phyloP scores from a whole-genome alignment of 1,140 invertebrate species.

The Diplogasteroides magnus region DNA sequence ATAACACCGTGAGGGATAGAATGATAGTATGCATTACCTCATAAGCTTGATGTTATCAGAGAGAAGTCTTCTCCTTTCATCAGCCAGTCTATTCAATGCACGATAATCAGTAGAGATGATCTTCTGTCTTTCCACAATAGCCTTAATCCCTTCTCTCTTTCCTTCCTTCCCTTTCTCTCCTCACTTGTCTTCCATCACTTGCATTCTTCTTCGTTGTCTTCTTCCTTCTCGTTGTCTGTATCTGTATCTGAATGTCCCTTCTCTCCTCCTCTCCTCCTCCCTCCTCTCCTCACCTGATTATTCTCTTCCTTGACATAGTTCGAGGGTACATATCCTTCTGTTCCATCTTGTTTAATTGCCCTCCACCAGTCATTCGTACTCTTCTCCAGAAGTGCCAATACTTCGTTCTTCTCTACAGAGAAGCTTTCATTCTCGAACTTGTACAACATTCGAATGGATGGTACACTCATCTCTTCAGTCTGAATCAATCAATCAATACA shows the following conservation, averaged over 20 bases:
- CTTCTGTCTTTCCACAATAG: background rate
- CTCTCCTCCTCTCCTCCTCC: slow-evolving; percentile 75
- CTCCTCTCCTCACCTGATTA: slow-evolving; percentile 75
- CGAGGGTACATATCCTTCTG: slow-evolving; percentile 90
- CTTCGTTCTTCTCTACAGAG: slow-evolving; percentile 30
- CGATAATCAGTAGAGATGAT: slow-evolving; percentile 72
- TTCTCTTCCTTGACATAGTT: slow-evolving; percentile 72
- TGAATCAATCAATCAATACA: background rate
- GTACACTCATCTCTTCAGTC: background rate
- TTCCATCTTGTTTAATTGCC: slow-evolving; percentile 78
- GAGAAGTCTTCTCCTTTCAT: slow-evolving; percentile 70
- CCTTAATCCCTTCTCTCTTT: background rate
- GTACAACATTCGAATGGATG: slow-evolving; percentile 61
- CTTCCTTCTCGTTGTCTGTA: slow-evolving; percentile 65
- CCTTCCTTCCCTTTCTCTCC: background rate
- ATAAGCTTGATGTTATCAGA: slow-evolving; percentile 81
- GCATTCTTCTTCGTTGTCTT: slow-evolving; percentile 52
- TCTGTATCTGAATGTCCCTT: slow-evolving; percentile 79
- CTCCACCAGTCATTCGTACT: slow-evolving; percentile 98
- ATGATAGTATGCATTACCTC: background rate
- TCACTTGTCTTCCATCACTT: background rate
- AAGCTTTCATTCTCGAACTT: slow-evolving; percentile 67
- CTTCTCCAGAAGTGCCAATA: slow-evolving; percentile 83
- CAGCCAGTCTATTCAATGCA: slow-evolving; percentile 73
- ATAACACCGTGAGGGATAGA: background rate